Percentiles rank a stretch among this genome's conserved stretches.
These are phyloP conservation scores for Sympetrum striolatum DNA, from an alignment of 2,888 invertebrate genomes.

Conservation along the genomic window DNA sequence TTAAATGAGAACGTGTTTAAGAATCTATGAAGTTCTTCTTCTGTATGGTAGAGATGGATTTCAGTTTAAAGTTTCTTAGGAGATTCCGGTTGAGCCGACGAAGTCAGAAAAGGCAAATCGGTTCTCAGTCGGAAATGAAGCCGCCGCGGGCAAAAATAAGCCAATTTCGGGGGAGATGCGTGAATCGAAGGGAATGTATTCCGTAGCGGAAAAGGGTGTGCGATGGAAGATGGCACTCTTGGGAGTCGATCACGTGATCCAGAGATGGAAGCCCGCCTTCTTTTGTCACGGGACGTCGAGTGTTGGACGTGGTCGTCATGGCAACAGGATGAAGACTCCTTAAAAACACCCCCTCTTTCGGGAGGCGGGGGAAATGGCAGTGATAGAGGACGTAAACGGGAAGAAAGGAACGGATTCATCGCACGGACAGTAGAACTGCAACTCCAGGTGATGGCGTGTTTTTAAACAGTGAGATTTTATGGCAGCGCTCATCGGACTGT, in stretches of 20 bases:
- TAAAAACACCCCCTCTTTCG: constrained; percentile 1
- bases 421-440: not conserved
- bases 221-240: constrained; percentile 3
- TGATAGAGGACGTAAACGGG: not conserved
- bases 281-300: constrained; percentile 50
- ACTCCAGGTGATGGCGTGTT: not conserved
- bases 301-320: constrained; percentile 49
- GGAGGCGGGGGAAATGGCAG: not conserved
- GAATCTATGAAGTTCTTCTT: no score
- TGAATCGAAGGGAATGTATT: constrained; percentile 31
- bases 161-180: not conserved
- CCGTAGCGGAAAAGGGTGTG: not conserved
- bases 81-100: no score
- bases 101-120: not conserved
- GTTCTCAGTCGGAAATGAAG: not conserved
- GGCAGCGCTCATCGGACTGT: no score
- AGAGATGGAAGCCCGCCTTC: constrained; percentile 2
- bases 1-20: no score
- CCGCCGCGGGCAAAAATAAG: not conserved
- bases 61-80: no score
- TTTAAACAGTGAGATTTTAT: no score
- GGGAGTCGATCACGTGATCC: constrained; percentile 38
- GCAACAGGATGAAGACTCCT: constrained; percentile 50
- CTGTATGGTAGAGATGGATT: no score
- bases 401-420: not conserved